Evolutionary conservation across 2,113 vertebrate species (phyloP), one percentile per base, ranked within the genome.

Genomic region (Corydoras maculifer): DNA sequence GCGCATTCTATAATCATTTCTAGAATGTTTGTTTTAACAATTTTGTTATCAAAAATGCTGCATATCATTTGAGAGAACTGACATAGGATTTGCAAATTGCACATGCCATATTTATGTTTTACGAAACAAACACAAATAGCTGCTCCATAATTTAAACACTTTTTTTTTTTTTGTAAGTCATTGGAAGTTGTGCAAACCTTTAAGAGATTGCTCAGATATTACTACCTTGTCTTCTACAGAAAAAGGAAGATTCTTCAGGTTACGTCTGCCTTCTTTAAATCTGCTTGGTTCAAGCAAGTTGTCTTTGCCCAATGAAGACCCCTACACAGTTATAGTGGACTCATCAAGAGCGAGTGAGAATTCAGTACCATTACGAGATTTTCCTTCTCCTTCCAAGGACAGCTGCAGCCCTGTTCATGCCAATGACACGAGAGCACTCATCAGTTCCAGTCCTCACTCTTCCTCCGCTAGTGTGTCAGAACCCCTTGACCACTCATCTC

Each of bases 301-400:
- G 70, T 98, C 95, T 43, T 88, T 99, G 74, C 96, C 96, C 0
- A 96, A 98, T 84, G 97, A 99, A 80, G 97, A 99, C 64, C 97
- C 96, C 0, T 96, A 99, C 57, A 90, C 90, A n/a, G 96, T 99
- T 53, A 88, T 95, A 75, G 90, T 99, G 0, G 96, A 98, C 75
- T 92, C 92, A 0, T 93, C 94, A 4, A 95, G 93, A 84, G 93
- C 91, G 78, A 93, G 92, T 0, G 91, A 93, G 49, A 91, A 95
- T 79, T 96, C 93, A 0, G 88, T 92, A 82, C 92, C 94, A 29
- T 89, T 96, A 88, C 93, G 93, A 86, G 92, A 90, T 83, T 92
- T 98, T 82, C 95, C 92, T 75, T 97, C 94, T 43, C 94, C 93
- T 43, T 93, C 91, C 4, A 97, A 95, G 83, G 94, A 94, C 81